phyloP scores from a whole-genome alignment of 2,113 vertebrate genomes.

The Empidonax alnorum region DNA sequence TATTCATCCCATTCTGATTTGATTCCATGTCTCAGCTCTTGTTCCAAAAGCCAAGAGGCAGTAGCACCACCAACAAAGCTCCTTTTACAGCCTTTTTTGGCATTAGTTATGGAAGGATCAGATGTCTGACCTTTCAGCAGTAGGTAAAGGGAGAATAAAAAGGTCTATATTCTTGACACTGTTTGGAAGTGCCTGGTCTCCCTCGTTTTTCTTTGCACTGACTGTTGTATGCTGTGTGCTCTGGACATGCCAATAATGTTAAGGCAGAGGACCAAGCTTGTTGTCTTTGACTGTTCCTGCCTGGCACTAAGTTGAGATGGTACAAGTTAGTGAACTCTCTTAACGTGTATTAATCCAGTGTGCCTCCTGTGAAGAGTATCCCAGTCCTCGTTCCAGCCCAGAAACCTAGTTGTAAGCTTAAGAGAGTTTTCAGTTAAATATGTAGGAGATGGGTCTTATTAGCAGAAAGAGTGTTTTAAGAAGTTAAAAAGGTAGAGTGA shows the following conservation, averaged over 20 bases:
- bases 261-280: background rate
- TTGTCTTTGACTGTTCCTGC: background rate
- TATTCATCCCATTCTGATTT: slow-evolving; percentile 5
- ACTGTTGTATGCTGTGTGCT: background rate
- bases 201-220: background rate
- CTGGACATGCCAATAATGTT: background rate
- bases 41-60: background rate
- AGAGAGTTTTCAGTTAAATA: background rate
- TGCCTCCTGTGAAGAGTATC: background rate
- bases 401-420: background rate
- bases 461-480: background rate
- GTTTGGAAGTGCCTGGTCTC: background rate
- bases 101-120: slow-evolving; percentile 9
- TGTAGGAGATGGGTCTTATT: background rate
- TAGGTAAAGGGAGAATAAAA: slow-evolving; percentile 32
- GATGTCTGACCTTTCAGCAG: slow-evolving; percentile 36
- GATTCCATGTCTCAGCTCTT: background rate
- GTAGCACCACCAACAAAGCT: slow-evolving; percentile 16
- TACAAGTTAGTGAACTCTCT: background rate
- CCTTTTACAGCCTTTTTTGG: slow-evolving; percentile 32
- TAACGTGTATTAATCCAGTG: background rate
- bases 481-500: background rate
- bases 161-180: background rate
- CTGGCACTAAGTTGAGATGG: background rate
- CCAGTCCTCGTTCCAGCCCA: background rate